Evolutionary conservation across 1,140 invertebrate species (phyloP).

Genomic region (silkworm (Bombyx mori)): ASM3026992v2 NC_085123.1:3852001-3852500

Average conservation of each 20-base stretch:
- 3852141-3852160: constrained; percentile 22
- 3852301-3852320: constrained; percentile 24
- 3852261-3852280: constrained; percentile 43
- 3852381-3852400: constrained; percentile 17
- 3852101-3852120: no score
- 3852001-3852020: no score
- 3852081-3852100: no score
- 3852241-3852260: constrained; percentile 43
- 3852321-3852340: constrained; percentile 23
- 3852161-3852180: constrained; percentile 15
- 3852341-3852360: constrained; percentile 45
- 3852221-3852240: constrained; percentile 31
- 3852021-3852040: no score
- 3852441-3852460: not conserved
- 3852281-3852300: constrained; percentile 24
- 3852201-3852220: constrained; percentile 19
- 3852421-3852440: constrained; percentile 40
- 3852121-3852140: no score
- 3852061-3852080: no score
- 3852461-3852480: constrained; percentile 3
- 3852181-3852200: constrained; percentile 30
- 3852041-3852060: no score
- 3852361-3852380: constrained; percentile 44
- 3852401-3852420: constrained; percentile 2
- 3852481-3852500: no score